Conservation (phyloP, 2,113 vertebrate genomes). For the Sinocyclocheilus grahami region DNA sequence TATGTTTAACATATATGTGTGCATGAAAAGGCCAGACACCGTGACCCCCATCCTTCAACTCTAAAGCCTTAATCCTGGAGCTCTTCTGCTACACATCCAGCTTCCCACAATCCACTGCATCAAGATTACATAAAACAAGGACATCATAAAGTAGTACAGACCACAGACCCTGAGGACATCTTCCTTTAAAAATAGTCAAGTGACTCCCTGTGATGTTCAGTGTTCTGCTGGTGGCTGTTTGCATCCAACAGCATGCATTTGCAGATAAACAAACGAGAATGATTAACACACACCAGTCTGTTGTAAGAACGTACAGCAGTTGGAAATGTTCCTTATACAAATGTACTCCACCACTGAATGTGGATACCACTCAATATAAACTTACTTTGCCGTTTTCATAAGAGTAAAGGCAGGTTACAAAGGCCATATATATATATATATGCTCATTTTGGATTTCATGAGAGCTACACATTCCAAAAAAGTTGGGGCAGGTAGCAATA, state of each 20-base stretch:
- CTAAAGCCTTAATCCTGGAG: not conserved
- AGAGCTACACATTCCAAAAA: no score
- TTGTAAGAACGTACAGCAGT: not conserved
- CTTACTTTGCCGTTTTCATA: not conserved
- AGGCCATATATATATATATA: no score
- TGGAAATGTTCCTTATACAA: not conserved
- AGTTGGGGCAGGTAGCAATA: no score
- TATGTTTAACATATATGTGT: not conserved
- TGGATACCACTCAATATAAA: not conserved
- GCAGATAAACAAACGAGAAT: constrained; percentile 47
- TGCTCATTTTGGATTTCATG: no score
- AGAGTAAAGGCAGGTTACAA: no score
- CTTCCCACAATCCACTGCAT: not conserved
- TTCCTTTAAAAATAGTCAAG: constrained; percentile 47
- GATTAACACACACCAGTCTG: not conserved
- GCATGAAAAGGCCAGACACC: not conserved
- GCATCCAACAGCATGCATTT: constrained; percentile 29
- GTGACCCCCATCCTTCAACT: not conserved
- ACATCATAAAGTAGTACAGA: constrained; percentile 2
- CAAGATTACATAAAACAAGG: not conserved
- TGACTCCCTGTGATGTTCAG: constrained; percentile 36
- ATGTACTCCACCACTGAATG: not conserved
- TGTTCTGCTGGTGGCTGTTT: constrained; percentile 30
- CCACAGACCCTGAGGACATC: constrained; percentile 31
- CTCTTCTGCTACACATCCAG: not conserved